Base-by-base conservation (phyloP, 2,888 invertebrate species). In the Zygaena filipendulae region DNA sequence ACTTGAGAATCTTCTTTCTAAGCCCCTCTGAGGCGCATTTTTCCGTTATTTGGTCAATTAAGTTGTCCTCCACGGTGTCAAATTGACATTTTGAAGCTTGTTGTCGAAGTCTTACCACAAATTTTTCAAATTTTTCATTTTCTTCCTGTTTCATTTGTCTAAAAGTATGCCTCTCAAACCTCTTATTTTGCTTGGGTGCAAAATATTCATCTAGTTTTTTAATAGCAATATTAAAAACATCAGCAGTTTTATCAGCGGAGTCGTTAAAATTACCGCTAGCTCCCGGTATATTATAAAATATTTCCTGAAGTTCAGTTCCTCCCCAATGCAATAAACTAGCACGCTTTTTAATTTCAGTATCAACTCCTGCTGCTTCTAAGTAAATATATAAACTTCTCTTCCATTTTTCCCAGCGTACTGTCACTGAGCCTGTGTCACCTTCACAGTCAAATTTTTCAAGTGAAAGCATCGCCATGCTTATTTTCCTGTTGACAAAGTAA, bases 381-480 rank as follows among this genome's bases (percentile, higher is more conserved):
- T 47, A 52, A 9, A 47, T 43, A n/a, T 23, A 11, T 4, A 48
- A 23, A 6, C 42, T 39, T 21, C 49, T 31, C 28, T 43, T 49
- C 51, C 51, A 52, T 34, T 45, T 44, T 18, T 51, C 42, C 48
- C 47, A 52, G 11, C 40, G 28, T 11, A 39, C 21, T 2, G 42
- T 49, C 1, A 49, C 36, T 2, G 47, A 42, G n/a, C 37, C 21
- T 11, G 25, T 24, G 11, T 51, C 48, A 9, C 50, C 47, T 7
- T 42, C 47, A 8, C 38, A n/a, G 2, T 26, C 20, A 6, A 26
- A 20, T 26, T 26, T 26, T 22, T 32, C 32, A 4, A 25, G 32
- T 21, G 28, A n/a, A n/a, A n/a, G n/a, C n/a, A n/a, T n/a, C n/a
- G n/a, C n/a, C n/a, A n/a, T n/a, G n/a, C n/a, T n/a, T n/a, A n/a